Evolutionary conservation across 2,797 vertebrate genomes (phyloP).

Genomic region (Alca torda): DNA sequence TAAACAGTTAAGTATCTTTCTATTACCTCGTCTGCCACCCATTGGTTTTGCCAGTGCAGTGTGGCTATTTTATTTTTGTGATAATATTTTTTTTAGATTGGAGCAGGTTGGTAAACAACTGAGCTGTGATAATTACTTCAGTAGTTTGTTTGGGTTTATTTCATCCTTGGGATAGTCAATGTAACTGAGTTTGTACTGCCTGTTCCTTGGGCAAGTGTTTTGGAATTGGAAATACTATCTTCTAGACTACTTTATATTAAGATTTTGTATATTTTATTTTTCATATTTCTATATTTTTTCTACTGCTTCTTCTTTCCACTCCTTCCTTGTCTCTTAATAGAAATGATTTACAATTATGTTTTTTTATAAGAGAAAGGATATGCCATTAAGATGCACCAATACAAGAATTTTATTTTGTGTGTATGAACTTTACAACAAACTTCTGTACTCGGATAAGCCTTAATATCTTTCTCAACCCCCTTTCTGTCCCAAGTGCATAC

Average conservation of each 20-base stretch:
- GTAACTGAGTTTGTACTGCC: neutral
- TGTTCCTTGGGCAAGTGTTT: neutral
- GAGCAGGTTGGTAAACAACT: neutral
- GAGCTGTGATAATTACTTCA: constrained; percentile 11
- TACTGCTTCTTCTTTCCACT: neutral
- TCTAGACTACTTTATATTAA: neutral
- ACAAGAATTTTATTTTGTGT: neutral
- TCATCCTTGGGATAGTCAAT: neutral
- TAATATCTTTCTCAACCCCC: neutral
- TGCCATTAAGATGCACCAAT: neutral
- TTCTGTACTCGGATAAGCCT: neutral
- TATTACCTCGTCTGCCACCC: neutral
- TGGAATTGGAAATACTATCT: neutral
- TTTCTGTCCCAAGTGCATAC: neutral
- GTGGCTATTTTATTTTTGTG: neutral
- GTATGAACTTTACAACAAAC: neutral
- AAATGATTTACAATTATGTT: neutral
- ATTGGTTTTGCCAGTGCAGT: neutral
- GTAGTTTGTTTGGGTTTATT: constrained; percentile 20
- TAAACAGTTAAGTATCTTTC: neutral
- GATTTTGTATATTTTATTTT: neutral
- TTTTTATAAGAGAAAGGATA: neutral
- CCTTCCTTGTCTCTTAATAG: neutral
- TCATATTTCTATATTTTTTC: neutral
- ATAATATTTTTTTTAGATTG: neutral